phyloP scores from a whole-genome alignment of 2,888 invertebrate species.

The Myopa testacea region DNA sequence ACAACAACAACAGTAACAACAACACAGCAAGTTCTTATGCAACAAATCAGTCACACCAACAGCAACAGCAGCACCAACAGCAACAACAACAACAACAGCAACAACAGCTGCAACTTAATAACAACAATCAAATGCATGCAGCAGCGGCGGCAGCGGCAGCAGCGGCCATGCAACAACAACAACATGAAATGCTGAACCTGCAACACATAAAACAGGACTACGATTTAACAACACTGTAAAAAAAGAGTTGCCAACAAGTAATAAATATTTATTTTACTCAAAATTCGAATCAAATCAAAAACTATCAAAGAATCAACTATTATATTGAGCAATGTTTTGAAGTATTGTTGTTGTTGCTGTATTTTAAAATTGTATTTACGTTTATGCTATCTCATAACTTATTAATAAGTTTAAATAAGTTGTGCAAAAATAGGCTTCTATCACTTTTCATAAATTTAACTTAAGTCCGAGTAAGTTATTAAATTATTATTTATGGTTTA shows the following conservation, averaged over 20 bases:
- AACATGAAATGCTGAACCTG: slow-evolving; percentile 65
- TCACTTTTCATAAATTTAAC: too few species aligned
- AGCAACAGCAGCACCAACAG: slow-evolving; percentile 44
- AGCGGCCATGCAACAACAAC: slow-evolving; percentile 48
- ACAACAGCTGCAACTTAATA: slow-evolving; percentile 63
- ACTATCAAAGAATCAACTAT: background rate
- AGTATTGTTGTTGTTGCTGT: slow-evolving; percentile 14
- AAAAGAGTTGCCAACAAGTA: slow-evolving; percentile 47
- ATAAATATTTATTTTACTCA: slow-evolving; percentile 23
- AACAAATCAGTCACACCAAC: slow-evolving; percentile 57
- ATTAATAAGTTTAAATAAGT: background rate
- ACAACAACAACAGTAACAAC: slow-evolving; percentile 52
- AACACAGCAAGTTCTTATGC: slow-evolving; percentile 61
- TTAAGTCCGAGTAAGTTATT: too few species aligned
- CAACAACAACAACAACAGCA: slow-evolving; percentile 47
- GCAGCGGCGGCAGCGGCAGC: slow-evolving; percentile 48
- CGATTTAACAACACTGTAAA: slow-evolving; percentile 83
- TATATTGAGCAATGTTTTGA: background rate
- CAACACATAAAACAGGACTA: slow-evolving; percentile 85
- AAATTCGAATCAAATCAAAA: slow-evolving; percentile 15
- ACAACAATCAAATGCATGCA: slow-evolving; percentile 61
- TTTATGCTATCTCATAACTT: slow-evolving; percentile 9
- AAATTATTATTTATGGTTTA: too few species aligned
- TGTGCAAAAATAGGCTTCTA: too few species aligned
- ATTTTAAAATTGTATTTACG: background rate